Evolutionary conservation across 1,140 invertebrate species (phyloP).

Genomic region (Hyles vespertilio): DNA sequence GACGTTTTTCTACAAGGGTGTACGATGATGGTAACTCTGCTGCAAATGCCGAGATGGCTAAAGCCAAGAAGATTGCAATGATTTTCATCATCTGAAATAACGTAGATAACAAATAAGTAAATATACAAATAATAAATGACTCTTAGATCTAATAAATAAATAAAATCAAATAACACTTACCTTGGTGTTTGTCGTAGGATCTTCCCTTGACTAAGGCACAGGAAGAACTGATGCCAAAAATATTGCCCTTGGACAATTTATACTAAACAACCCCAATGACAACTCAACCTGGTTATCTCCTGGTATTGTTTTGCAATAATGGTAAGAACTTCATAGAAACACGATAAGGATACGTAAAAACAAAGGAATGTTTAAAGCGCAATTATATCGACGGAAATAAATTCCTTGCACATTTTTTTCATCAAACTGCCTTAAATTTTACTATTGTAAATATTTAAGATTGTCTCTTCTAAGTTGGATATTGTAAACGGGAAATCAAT

Average conservation of each 20-base stretch:
- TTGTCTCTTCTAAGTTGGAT: too few relatives aligned
- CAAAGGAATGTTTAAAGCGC: constrained; percentile 37
- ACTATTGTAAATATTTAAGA: too few relatives aligned
- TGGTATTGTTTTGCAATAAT: constrained; percentile 51
- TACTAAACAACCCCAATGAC: constrained; percentile 16
- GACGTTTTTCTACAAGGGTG: constrained; percentile 34
- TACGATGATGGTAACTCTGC: constrained; percentile 49
- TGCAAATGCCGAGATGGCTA: constrained; percentile 25
- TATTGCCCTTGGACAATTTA: constrained; percentile 39
- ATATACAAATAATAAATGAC: not conserved
- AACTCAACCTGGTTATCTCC: constrained; percentile 28
- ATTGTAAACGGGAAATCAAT: too few relatives aligned
- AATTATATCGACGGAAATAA: constrained; percentile 3
- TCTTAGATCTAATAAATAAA: not conserved
- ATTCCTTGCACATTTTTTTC: too few relatives aligned
- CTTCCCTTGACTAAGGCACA: constrained; percentile 22
- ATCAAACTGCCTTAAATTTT: too few relatives aligned
- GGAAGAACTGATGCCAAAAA: constrained; percentile 31
- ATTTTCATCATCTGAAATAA: constrained; percentile 53
- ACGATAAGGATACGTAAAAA: constrained; percentile 54
- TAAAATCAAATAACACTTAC: constrained; percentile 23
- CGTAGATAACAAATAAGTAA: not conserved
- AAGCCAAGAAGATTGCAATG: constrained; percentile 19
- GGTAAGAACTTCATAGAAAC: constrained; percentile 20
- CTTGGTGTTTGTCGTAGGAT: constrained; percentile 16